phyloP scores from a whole-genome alignment of 2,888 invertebrate genomes.

The Nemotelus nigrinus region DNA sequence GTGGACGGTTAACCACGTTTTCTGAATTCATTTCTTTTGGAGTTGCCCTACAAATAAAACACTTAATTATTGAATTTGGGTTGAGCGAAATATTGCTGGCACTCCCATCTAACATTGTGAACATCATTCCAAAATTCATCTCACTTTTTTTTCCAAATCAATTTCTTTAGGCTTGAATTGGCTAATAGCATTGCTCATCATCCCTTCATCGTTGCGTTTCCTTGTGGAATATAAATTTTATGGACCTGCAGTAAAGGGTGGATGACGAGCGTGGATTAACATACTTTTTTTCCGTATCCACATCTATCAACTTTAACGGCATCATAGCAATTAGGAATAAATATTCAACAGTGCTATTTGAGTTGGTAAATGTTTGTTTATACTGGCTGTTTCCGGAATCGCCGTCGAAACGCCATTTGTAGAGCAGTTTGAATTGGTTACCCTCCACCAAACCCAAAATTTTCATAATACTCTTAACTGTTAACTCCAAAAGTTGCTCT shows the following conservation, averaged over 20 bases:
- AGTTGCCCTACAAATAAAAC: conserved; percentile 45
- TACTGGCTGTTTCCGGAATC: too few species aligned
- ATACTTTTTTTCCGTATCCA: too few species aligned
- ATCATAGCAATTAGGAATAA: too few species aligned
- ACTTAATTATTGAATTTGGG: conserved; percentile 40
- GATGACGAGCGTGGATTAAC: not conserved
- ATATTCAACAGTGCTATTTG: too few species aligned
- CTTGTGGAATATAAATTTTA: not conserved
- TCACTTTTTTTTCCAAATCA: conserved; percentile 7
- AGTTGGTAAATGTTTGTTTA: too few species aligned
- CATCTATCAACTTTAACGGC: too few species aligned
- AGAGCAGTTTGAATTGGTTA: too few species aligned
- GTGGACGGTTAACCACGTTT: not conserved
- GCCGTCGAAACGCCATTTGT: too few species aligned
- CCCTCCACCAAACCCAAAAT: too few species aligned
- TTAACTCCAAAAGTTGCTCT: too few species aligned
- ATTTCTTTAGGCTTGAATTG: not conserved
- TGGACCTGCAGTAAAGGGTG: not conserved
- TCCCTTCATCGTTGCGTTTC: not conserved
- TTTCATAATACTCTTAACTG: too few species aligned
- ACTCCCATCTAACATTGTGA: conserved; percentile 46
- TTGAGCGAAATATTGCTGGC: conserved; percentile 39
- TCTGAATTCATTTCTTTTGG: conserved; percentile 42
- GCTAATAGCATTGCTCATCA: not conserved
- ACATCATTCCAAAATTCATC: conserved; percentile 22